Percentiles rank a stretch among this genome's conserved stretches.
phyloP scores from a whole-genome alignment of 2,888 invertebrate species.

The Dicyrtoma fusca region DNA sequence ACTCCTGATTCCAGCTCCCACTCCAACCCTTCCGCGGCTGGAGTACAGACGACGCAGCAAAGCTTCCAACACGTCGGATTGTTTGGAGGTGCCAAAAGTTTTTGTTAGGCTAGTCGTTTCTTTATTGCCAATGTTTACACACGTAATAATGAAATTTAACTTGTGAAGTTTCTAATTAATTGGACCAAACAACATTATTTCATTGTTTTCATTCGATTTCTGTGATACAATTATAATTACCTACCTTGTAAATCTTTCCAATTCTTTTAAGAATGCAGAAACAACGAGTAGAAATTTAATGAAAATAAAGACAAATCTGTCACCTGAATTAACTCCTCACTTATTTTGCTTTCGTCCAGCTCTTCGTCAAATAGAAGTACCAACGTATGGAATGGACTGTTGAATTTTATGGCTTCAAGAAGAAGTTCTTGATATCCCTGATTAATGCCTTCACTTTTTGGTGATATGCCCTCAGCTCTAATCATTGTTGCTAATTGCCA shows the following conservation, averaged over 20 bases:
- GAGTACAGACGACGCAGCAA: slow-evolving; percentile 36
- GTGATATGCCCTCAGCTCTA: too few species aligned
- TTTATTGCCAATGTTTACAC: neutral
- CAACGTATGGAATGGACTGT: neutral
- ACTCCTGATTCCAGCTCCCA: too few species aligned
- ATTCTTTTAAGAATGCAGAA: too few species aligned
- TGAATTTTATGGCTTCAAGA: neutral
- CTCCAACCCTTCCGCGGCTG: neutral
- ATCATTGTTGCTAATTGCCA: too few species aligned
- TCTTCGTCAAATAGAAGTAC: neutral
- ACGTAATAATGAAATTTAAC: neutral
- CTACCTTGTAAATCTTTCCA: too few species aligned
- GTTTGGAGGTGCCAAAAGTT: neutral
- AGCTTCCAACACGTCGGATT: neutral
- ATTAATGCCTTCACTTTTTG: too few species aligned
- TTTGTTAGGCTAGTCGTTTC: neutral
- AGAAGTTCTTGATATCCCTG: neutral
- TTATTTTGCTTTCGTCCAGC: neutral
- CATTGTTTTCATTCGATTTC: too few species aligned
- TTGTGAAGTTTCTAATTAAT: neutral
- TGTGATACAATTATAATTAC: too few species aligned
- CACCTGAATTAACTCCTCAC: neutral
- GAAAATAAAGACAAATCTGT: too few species aligned
- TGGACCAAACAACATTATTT: too few species aligned
- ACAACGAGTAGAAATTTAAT: too few species aligned